Evolutionary conservation across 2,113 vertebrate genomes (phyloP).

Genomic region (Bubo blakistoni): DNA sequence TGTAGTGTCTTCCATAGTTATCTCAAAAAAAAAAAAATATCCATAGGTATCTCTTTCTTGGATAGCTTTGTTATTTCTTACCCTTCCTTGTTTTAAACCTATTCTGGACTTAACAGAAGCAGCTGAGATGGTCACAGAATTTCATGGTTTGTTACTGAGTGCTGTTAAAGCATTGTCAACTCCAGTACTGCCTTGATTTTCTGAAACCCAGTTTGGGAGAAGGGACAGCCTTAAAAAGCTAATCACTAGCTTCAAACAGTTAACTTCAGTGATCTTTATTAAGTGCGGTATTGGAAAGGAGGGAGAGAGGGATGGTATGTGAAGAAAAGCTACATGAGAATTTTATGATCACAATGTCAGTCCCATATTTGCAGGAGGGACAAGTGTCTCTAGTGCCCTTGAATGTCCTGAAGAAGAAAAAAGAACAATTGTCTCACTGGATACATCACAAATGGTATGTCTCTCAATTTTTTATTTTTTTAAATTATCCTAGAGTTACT

Average conservation of each 20-base stretch:
- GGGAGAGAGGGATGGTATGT: neutral
- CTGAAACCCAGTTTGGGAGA: neutral
- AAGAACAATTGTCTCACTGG: constrained; percentile 91
- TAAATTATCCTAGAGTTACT: neutral
- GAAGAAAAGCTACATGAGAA: neutral
- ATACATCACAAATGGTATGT: constrained; percentile 97
- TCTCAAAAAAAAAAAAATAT: neutral
- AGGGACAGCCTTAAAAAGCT: neutral
- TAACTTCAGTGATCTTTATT: neutral
- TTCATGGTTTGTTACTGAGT: neutral
- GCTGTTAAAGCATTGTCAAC: neutral
- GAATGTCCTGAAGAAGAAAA: constrained; percentile 93
- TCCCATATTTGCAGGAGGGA: constrained; percentile 83
- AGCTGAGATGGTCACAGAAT: neutral
- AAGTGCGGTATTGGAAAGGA: neutral
- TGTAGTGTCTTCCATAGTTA: neutral
- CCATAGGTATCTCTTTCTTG: neutral
- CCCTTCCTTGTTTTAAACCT: neutral
- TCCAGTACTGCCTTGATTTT: neutral
- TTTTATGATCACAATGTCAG: neutral
- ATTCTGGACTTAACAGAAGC: neutral
- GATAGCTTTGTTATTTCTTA: neutral
- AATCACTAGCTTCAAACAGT: neutral
- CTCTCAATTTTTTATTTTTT: neutral
- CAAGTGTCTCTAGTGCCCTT: constrained; percentile 92